phyloP scores from a whole-genome alignment of 1,140 invertebrate genomes.

The Spodoptera frugiperda region DNA sequence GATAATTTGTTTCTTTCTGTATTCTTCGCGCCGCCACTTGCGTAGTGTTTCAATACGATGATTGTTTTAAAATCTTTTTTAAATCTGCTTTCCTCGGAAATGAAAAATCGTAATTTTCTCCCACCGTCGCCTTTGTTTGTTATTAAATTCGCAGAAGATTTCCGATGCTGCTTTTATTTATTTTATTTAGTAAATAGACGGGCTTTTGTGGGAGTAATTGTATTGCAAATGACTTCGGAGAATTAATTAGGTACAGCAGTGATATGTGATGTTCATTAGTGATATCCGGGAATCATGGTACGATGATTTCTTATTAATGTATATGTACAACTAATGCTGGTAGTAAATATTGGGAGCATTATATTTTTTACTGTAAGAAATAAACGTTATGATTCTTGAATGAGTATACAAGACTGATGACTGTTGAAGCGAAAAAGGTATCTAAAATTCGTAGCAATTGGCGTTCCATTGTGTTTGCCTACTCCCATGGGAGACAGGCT shows the following conservation, averaged over 20 bases:
- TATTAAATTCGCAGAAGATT: slow-evolving; percentile 52
- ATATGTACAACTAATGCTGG: background rate
- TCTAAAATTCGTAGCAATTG: too few species aligned
- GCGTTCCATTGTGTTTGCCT: too few species aligned
- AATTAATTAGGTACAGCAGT: slow-evolving; percentile 44
- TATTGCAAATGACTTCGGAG: slow-evolving; percentile 2
- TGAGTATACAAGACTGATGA: too few species aligned
- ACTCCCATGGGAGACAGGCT: too few species aligned
- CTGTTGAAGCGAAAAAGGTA: too few species aligned
- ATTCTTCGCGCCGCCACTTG: slow-evolving; percentile 68
- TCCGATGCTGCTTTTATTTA: slow-evolving; percentile 51
- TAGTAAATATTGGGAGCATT: background rate
- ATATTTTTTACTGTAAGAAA: too few species aligned
- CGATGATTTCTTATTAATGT: slow-evolving; percentile 37
- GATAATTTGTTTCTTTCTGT: slow-evolving; percentile 81
- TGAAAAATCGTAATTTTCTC: slow-evolving; percentile 65
- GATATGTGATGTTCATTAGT: slow-evolving; percentile 51
- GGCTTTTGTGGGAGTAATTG: background rate
- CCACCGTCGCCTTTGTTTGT: slow-evolving; percentile 35
- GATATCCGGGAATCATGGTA: slow-evolving; percentile 54
- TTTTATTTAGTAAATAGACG: slow-evolving; percentile 24
- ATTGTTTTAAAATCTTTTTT: slow-evolving; percentile 71
- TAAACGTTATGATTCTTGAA: too few species aligned
- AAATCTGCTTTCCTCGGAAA: slow-evolving; percentile 62
- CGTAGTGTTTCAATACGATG: slow-evolving; percentile 75